Base-by-base conservation (phyloP, 2,113 vertebrate species). In the Rhombomys opimus region DNA sequence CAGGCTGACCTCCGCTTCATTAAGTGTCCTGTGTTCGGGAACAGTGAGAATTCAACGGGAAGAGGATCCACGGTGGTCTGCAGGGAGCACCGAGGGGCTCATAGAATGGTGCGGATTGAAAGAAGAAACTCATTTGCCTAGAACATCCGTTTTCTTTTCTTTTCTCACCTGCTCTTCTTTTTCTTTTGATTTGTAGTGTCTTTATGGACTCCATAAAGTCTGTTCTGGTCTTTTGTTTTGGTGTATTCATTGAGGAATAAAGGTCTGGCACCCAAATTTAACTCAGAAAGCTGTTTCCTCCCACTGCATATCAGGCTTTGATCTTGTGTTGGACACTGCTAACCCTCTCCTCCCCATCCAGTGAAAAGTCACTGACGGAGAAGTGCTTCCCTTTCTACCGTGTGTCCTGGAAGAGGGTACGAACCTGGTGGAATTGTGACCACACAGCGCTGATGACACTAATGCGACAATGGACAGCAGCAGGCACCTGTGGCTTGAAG, bases 1-100 rank as follows among this genome's bases (percentile, higher is more conserved):
- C 96, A 97, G 97, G 96, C 98, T 98, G 98, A 98, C 98, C 98
- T 98, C 98, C 95, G 96, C 98, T 98, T 98, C 98, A 98, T 98
- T 98, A 98, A 98, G 98, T 97, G 96, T 92, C 97, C 97, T 96
- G 98, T 98, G 97, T 98, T 95, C 97, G 97, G 97, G 97, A 97
- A 97, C 94, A 98, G 98, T 98, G 98, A 98, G 97, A 97, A 96
- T 98, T 98, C 95, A 94, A 97, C 98, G 98, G 98, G 97, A 98
- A 97, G 97, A 97, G 97, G 96, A 97, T 25, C 59, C 7, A 17
- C 96, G 88, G 87, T 96, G 97, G 97, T 98, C 97, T 98, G 96
- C 96, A 92, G 81, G 70, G 89, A 96, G 93, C 87, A 63, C 25
- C 14, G 17, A 27, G 54, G 54, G 8, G 35, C 63, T 32, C 41